Evolutionary conservation across 2,888 invertebrate species (phyloP).

Genomic region (Melieria picta): DNA sequence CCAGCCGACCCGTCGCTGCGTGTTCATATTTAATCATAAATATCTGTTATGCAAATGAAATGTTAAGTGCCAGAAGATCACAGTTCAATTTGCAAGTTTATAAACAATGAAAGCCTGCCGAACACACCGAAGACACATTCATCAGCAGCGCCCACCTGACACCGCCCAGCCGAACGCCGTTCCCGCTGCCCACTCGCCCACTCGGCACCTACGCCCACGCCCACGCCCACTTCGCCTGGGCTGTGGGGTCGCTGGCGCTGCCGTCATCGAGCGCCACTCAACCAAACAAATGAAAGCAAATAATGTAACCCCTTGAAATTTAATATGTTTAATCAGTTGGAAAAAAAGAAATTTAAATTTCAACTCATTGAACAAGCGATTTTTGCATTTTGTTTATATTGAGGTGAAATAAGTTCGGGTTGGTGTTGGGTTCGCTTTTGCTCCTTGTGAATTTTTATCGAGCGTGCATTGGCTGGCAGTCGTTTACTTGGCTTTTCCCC

Average conservation of each 20-base stretch:
- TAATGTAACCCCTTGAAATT: not conserved
- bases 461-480: no score
- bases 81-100: not conserved
- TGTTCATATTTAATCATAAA: not conserved
- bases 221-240: not conserved
- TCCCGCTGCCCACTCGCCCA: no score
- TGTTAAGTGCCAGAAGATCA: not conserved
- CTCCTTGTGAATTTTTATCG: no score
- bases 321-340: conserved; percentile 33
- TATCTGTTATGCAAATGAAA: not conserved
- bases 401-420: not conserved
- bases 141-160: not conserved
- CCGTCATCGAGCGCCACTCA: not conserved
- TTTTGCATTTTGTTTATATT: not conserved
- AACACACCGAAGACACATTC: not conserved
- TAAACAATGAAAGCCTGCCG: no score
- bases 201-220: no score
- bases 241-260: not conserved
- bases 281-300: not conserved
- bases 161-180: no score
- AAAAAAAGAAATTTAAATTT: conserved; percentile 29
- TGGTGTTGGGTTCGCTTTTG: no score
- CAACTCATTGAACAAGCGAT: conserved; percentile 19
- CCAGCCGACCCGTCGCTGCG: no score
- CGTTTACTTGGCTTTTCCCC: not conserved